These are phyloP conservation scores for Drepana arcuata DNA, from an alignment of 1,140 invertebrate genomes.

Conservation along the genomic window DNA sequence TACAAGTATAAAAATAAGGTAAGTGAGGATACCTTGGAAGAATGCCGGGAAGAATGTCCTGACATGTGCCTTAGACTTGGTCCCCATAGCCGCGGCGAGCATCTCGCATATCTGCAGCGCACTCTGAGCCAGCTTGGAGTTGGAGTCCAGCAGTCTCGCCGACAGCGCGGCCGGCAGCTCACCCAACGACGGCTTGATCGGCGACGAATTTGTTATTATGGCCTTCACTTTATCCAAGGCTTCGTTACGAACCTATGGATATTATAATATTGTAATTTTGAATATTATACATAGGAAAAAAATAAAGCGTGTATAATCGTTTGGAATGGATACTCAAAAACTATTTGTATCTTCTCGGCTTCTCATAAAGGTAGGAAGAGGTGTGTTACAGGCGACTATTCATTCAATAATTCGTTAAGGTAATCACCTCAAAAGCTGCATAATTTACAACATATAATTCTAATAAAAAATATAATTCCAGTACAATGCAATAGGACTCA, in stretches of 20 bases:
- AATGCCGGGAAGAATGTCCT: slow-evolving; percentile 88
- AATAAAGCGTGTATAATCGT: too few relatives aligned
- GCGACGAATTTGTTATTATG: slow-evolving; percentile 83
- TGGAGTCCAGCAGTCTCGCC: slow-evolving; percentile 86
- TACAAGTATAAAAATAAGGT: too few relatives aligned
- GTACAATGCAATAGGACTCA: too few relatives aligned
- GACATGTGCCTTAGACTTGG: slow-evolving; percentile 85
- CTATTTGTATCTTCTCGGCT: too few relatives aligned
- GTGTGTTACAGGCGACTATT: too few relatives aligned
- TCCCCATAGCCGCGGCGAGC: slow-evolving; percentile 85
- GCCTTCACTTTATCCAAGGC: slow-evolving; percentile 83
- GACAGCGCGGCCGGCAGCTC: slow-evolving; percentile 86
- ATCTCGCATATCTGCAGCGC: slow-evolving; percentile 86
- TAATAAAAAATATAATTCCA: too few relatives aligned
- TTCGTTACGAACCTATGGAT: slow-evolving; percentile 86
- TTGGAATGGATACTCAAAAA: too few relatives aligned
- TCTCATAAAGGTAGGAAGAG: too few relatives aligned
- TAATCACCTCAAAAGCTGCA: too few relatives aligned
- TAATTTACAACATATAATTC: too few relatives aligned
- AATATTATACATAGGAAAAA: background rate
- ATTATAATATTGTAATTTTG: slow-evolving; percentile 37
- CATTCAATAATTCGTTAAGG: too few relatives aligned
- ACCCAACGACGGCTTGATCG: slow-evolving; percentile 87
- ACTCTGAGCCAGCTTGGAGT: slow-evolving; percentile 90
- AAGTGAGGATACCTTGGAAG: slow-evolving; percentile 84